Base-by-base conservation (phyloP, 2,888 invertebrate species). In the Pachliopta kotzebuea region DNA sequence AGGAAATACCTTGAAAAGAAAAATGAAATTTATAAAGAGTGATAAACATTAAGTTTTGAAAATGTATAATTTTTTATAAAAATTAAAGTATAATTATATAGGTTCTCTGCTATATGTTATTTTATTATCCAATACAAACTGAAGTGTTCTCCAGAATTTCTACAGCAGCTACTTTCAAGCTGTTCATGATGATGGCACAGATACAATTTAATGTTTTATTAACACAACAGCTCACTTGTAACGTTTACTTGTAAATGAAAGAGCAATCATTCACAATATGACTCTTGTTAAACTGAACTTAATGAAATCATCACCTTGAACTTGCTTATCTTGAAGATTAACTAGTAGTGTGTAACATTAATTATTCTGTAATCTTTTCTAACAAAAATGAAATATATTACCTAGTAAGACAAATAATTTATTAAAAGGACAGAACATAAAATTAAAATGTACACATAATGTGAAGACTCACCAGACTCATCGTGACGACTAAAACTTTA, bases 1-100 rank as follows among this genome's bases (percentile, higher is more conserved):
- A 0, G 95, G 94, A n/a, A 94, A 75, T 20, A 93, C 90, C 94
- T 94, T 18, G 75, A 55, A 61, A 61, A 24, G 2, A 24, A 26
- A 52, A 50, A n/a, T 6, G 49, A 49, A 31, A 14, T 37, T 56
- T 56, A 56, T 21, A 37, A 37, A 18, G 4, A 53, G 64, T 54
- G 63, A 63, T 65, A 55, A 42, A 42, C 17, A 18, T 18, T n/a
- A n/a, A 0, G 4, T 9, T 42, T 42, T 0, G 18, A 18, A 18
- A 42, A 17, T 18, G 4, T 42, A 18, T n/a, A n/a, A n/a, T n/a
- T n/a, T n/a, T 42, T 18, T 18, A 42, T 2, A 17, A 4, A 18
- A 42, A 42, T 14, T 42, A 42, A 42, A 45, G 11, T 45, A n/a
- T n/a, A 45, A 6, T 45, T 37, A 45, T 18, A n/a, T n/a, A 45